Conservation (phyloP, 1,140 invertebrate species). For the Intoshia linei region DNA sequence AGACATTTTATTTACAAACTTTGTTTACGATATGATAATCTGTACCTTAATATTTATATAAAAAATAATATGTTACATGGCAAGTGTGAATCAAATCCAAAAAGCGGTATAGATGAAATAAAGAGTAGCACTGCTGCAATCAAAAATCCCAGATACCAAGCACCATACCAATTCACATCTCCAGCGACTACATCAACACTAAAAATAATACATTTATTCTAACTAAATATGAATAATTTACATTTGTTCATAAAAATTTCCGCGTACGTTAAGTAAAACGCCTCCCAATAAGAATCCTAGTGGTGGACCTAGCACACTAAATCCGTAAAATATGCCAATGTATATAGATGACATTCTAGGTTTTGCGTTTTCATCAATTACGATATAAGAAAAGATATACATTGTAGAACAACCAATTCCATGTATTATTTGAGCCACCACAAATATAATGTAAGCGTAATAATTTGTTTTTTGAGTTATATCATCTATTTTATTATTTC, state of each 20-base stretch:
- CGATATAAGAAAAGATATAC: conserved; percentile 16
- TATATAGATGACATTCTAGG: conserved; percentile 8
- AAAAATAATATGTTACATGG: too few relatives aligned
- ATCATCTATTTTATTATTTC: too few relatives aligned
- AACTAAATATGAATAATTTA: conserved; percentile 8
- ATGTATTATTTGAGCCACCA: conserved; percentile 50
- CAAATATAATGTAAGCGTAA: conserved; percentile 32
- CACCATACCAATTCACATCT: conserved; percentile 38
- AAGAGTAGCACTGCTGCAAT: conserved; percentile 42
- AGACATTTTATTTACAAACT: too few relatives aligned
- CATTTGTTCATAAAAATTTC: conserved; percentile 37
- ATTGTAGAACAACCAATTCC: conserved; percentile 56
- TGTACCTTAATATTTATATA: too few relatives aligned
- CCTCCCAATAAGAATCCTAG: conserved; percentile 48
- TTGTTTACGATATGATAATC: too few relatives aligned
- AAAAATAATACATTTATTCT: too few relatives aligned
- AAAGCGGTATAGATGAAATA: conserved; percentile 45
- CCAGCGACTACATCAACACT: conserved; percentile 6
- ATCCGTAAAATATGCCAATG: conserved; percentile 51
- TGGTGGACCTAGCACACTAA: conserved; percentile 63
- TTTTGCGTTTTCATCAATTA: conserved; percentile 17
- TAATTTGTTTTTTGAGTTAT: too few relatives aligned
- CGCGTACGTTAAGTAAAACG: conserved; percentile 54
- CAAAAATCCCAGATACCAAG: conserved; percentile 71
- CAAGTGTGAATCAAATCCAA: conserved; percentile 35